These are phyloP conservation scores for Alca torda DNA, from an alignment of 2,797 vertebrate species.

Conservation along the genomic window DNA sequence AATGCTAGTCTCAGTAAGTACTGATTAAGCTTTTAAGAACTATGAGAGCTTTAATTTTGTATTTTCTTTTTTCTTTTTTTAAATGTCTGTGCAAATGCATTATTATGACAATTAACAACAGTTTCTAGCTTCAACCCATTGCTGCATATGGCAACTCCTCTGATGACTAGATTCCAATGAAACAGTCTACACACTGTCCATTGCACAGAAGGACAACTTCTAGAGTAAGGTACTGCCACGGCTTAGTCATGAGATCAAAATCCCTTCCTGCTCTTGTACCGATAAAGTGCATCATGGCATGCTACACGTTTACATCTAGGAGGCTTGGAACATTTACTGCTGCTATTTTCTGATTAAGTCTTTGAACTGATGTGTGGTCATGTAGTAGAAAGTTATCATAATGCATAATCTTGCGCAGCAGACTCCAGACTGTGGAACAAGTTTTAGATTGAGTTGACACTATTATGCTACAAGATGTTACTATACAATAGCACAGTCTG, in stretches of 20 bases:
- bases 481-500: not conserved
- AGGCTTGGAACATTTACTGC: not conserved
- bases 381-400: not conserved
- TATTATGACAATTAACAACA: not conserved
- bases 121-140: not conserved
- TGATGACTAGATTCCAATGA: not conserved
- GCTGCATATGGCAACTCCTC: not conserved
- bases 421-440: not conserved
- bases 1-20: not conserved
- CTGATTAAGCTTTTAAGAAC: not conserved
- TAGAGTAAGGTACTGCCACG: not conserved
- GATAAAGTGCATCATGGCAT: not conserved
- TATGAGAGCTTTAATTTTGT: not conserved
- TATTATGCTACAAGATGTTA: not conserved
- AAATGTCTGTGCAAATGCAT: not conserved
- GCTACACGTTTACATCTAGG: not conserved
- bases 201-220: not conserved
- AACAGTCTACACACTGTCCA: not conserved
- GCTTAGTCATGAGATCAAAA: not conserved
- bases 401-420: not conserved
- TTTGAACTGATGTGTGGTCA: not conserved
- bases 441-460: not conserved
- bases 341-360: not conserved
- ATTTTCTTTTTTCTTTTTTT: not conserved
- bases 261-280: not conserved